Evolutionary conservation across 2,797 vertebrate species (phyloP).

Genomic region (Sternarchorhynchus goeldii): DNA sequence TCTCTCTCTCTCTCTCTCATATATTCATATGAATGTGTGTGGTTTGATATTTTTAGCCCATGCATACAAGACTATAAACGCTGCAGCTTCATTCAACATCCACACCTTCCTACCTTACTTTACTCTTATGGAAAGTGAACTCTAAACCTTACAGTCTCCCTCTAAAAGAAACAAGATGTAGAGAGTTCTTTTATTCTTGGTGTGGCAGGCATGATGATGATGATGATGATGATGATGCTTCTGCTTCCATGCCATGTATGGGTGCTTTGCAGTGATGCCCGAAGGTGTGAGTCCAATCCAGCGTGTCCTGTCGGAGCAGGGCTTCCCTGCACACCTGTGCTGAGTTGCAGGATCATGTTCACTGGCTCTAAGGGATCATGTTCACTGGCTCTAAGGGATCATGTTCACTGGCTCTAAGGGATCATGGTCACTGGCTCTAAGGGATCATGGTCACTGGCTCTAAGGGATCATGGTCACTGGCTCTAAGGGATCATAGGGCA

Average conservation of each 20-base stretch:
- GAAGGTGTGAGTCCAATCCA: conserved; percentile 19
- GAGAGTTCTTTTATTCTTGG: conserved; percentile 8
- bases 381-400: not conserved
- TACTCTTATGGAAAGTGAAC: conserved; percentile 16
- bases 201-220: not conserved
- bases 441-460: no score
- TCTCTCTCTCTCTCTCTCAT: no score
- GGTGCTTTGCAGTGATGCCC: conserved; percentile 24
- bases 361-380: not conserved
- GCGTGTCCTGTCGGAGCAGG: not conserved
- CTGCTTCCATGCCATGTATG: not conserved
- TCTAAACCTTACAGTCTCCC: conserved; percentile 22
- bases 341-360: not conserved
- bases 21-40: no score
- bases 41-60: not conserved
- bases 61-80: not conserved
- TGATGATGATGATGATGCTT: conserved; percentile 5
- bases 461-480: not conserved
- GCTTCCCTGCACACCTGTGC: not conserved
- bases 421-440: not conserved
- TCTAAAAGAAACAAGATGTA: conserved; percentile 12
- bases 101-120: not conserved
- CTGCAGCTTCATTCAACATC: not conserved
- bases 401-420: no score
- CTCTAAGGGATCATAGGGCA: not conserved